phyloP scores from a whole-genome alignment of 2,797 vertebrate genomes.

The Rousettus madagascariensis region DNA sequence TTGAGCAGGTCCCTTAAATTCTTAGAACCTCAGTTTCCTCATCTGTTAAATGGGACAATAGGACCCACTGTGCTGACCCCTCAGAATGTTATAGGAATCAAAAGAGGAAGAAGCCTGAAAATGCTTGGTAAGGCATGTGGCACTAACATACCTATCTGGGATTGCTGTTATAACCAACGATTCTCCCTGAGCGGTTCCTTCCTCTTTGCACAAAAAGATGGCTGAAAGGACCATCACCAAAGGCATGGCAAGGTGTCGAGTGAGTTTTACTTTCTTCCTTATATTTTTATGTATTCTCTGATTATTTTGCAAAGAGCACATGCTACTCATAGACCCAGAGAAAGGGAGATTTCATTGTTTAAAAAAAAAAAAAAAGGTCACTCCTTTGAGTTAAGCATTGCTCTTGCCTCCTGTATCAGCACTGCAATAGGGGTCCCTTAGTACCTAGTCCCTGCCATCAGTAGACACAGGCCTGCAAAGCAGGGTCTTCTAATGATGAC shows the following conservation, averaged over 20 bases:
- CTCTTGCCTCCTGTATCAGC: background rate
- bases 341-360: background rate
- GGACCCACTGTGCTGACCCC: background rate
- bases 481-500: background rate
- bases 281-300: background rate
- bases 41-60: background rate
- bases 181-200: background rate
- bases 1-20: background rate
- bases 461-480: background rate
- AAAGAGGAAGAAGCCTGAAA: background rate
- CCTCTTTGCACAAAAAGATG: background rate
- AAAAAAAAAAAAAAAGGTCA: background rate
- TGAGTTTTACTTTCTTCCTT: background rate
- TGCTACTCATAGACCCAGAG: background rate
- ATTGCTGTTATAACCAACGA: background rate
- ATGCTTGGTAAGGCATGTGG: background rate
- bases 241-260: background rate
- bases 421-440: background rate
- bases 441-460: background rate
- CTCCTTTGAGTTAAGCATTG: background rate
- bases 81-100: background rate
- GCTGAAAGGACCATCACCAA: background rate
- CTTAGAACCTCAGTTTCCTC: background rate
- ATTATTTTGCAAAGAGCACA: background rate
- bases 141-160: background rate